phyloP scores from a whole-genome alignment of 2,797 vertebrate genomes.

The Sarcoramphus papa region DNA sequence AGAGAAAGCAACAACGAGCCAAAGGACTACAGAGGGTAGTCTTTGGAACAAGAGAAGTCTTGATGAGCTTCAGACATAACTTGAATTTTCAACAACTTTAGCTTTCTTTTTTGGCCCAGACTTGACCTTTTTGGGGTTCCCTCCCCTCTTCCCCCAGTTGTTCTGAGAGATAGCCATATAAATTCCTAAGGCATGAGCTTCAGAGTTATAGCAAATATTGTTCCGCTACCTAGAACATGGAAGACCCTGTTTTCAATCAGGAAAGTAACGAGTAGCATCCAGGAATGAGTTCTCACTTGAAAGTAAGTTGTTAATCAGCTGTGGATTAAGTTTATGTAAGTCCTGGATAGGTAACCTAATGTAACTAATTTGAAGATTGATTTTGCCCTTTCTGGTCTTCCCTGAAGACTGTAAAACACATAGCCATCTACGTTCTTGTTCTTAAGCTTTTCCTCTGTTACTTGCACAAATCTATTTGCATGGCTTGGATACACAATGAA shows the following conservation, averaged over 20 bases:
- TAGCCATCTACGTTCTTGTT: rapidly evolving
- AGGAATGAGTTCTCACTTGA: not conserved
- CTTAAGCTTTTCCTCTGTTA: not conserved
- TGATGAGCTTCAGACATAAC: not conserved
- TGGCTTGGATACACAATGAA: not conserved
- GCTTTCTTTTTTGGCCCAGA: not conserved
- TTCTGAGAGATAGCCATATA: not conserved
- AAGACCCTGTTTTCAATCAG: not conserved
- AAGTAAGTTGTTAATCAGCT: not conserved
- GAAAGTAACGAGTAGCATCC: not conserved
- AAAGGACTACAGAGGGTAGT: not conserved
- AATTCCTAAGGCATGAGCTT: not conserved
- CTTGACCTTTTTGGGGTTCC: not conserved
- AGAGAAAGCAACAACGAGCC: not conserved
- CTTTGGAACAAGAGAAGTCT: not conserved
- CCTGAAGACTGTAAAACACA: not conserved
- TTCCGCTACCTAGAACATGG: not conserved
- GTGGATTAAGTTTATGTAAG: not conserved
- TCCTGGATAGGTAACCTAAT: not conserved
- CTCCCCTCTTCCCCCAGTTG: not conserved
- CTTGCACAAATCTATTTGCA: not conserved
- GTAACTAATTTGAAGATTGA: not conserved
- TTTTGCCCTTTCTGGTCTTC: not conserved
- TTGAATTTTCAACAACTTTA: not conserved
- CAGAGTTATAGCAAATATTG: not conserved